These are phyloP conservation scores for Nycteola revayana DNA, from an alignment of 2,888 invertebrate genomes.

Conservation along the genomic window DNA sequence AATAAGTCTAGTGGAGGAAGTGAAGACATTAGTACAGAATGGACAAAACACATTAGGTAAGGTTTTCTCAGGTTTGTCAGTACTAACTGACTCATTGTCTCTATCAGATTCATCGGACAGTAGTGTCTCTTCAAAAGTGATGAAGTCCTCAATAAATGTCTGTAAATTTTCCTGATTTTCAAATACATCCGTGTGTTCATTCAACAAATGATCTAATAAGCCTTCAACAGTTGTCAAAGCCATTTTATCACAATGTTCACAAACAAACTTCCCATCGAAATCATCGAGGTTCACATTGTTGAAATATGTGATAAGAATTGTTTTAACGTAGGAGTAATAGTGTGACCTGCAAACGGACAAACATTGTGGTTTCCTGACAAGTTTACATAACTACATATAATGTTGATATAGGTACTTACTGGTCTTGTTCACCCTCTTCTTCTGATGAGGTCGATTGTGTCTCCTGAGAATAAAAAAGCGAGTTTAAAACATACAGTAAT, in stretches of 20 bases:
- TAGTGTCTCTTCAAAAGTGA: constrained; percentile 56
- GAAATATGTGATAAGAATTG: constrained; percentile 42
- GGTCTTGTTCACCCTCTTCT: constrained; percentile 17
- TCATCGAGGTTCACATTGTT: constrained; percentile 35
- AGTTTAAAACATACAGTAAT: no score
- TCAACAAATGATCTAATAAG: constrained; percentile 45
- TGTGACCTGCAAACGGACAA: constrained; percentile 52
- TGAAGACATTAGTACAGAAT: constrained; percentile 53
- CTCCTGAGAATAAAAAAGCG: no score
- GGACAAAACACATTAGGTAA: constrained; percentile 47
- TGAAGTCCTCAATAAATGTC: constrained; percentile 49
- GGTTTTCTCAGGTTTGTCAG: constrained; percentile 4
- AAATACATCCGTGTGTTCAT: constrained; percentile 32
- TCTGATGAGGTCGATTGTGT: constrained; percentile 1
- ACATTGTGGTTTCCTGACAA: neutral
- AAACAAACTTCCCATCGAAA: constrained; percentile 48
- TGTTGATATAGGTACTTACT: constrained; percentile 21
- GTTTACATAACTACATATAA: neutral
- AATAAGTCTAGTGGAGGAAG: constrained; percentile 49
- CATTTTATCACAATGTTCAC: constrained; percentile 49
- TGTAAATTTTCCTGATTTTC: constrained; percentile 8
- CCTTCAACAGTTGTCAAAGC: constrained; percentile 28
- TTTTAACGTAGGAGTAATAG: constrained; percentile 33
- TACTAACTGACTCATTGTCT: constrained; percentile 19
- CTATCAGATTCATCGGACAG: constrained; percentile 37